Percentiles rank a stretch among this genome's conserved stretches.
These are phyloP conservation scores for Lipophrys pholis DNA, from an alignment of 2,113 vertebrate genomes.

Conservation along the genomic window DNA sequence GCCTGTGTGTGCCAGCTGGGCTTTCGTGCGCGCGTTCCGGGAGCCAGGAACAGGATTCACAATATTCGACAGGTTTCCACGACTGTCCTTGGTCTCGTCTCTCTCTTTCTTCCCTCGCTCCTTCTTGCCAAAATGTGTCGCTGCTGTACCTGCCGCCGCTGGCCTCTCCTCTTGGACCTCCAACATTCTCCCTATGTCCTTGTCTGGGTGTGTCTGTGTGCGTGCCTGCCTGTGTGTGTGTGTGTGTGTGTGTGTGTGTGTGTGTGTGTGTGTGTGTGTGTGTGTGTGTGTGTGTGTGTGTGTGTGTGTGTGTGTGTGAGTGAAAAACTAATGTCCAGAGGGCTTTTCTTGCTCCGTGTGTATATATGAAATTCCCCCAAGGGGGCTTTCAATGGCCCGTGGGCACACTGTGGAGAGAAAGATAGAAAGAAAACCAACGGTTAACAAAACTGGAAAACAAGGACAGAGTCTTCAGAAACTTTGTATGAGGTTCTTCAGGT, in stretches of 20 bases:
- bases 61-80: constrained; percentile 74
- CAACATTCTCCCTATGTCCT: constrained; percentile 81
- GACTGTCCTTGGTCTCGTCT: constrained; percentile 79
- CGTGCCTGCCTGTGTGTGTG: constrained; percentile 12
- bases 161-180: constrained; percentile 84
- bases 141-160: constrained; percentile 82
- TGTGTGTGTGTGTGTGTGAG: constrained; percentile 39
- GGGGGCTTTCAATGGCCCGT: constrained; percentile 82
- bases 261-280: constrained; percentile 30
- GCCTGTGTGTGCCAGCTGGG: constrained; percentile 75
- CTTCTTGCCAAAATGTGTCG: constrained; percentile 82
- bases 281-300: constrained; percentile 25
- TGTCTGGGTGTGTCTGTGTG: constrained; percentile 57
- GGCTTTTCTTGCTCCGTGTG: constrained; percentile 64
- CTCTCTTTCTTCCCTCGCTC: constrained; percentile 81
- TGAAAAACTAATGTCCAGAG: constrained; percentile 72
- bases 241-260: constrained; percentile 29
- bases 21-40: constrained; percentile 77
- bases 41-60: constrained; percentile 74
- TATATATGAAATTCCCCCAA: constrained; percentile 77
- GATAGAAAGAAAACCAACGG: constrained; percentile 33
- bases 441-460: constrained; percentile 51
- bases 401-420: constrained; percentile 75
- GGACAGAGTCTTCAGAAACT: constrained; percentile 13
- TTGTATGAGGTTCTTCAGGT: not conserved